Conservation (phyloP, 2,113 vertebrate species). For the Turnix velox region DNA sequence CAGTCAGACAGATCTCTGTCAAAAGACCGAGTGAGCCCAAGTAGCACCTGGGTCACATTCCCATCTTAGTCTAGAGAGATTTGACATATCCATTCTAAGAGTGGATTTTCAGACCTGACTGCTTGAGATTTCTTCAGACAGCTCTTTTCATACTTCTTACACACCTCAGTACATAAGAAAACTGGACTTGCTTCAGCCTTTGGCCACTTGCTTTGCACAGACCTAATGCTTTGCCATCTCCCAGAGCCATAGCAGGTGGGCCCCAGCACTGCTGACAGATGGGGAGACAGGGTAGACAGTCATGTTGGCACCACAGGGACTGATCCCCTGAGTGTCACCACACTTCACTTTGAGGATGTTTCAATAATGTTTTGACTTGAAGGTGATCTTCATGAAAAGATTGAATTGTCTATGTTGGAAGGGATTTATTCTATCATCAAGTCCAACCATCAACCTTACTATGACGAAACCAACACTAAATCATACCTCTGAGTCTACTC, state of each 20-base stretch:
- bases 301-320: fast-evolving
- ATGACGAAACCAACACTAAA: no score
- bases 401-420: no score
- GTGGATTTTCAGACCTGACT: background rate
- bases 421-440: no score
- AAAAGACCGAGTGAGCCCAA: background rate
- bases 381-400: background rate
- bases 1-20: background rate
- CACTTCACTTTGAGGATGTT: fast-evolving
- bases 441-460: no score
- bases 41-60: background rate
- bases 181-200: background rate
- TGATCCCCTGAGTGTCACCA: background rate
- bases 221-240: background rate
- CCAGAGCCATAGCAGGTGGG: background rate
- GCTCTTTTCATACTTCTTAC: background rate
- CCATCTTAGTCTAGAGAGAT: background rate
- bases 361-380: background rate
- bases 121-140: background rate
- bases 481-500: no score
- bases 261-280: background rate
- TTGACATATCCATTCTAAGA: background rate
- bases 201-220: background rate
- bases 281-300: background rate
- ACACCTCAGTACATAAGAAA: background rate